Evolutionary conservation across 2,888 invertebrate species (phyloP).

Genomic region (Ditylenchus weischeri): DNA sequence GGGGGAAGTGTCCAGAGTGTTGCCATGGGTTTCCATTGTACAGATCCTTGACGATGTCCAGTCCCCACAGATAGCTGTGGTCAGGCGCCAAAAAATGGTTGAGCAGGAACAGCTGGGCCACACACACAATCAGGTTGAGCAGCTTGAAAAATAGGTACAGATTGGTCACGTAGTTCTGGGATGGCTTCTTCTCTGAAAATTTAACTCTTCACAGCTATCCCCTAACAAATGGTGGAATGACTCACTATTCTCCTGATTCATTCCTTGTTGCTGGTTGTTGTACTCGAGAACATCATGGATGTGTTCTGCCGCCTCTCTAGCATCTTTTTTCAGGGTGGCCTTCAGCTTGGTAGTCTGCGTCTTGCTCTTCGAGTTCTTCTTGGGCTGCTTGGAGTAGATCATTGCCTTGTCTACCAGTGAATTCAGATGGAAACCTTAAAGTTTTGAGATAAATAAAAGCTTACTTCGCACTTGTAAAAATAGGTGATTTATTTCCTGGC

Average conservation of each 20-base stretch:
- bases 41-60: slow-evolving; percentile 57
- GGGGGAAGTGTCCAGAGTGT: slow-evolving; percentile 58
- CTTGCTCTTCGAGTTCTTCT: no score
- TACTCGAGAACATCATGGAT: no score
- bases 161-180: slow-evolving; percentile 21
- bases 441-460: no score
- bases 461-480: no score
- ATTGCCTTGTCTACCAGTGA: not conserved
- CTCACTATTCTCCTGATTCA: no score
- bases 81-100: slow-evolving; percentile 40
- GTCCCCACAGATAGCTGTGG: slow-evolving; percentile 55
- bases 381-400: not conserved
- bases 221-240: no score
- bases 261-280: no score
- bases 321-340: no score
- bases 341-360: no score
- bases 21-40: slow-evolving; percentile 55
- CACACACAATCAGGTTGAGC: slow-evolving; percentile 23
- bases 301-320: no score
- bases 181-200: slow-evolving; percentile 10
- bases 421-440: not conserved
- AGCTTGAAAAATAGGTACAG: slow-evolving; percentile 30
- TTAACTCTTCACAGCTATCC: no score
- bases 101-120: slow-evolving; percentile 33
- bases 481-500: no score